Evolutionary conservation across 1,140 invertebrate genomes (phyloP).

Genomic region (Pollicipes pollicipes): DNA sequence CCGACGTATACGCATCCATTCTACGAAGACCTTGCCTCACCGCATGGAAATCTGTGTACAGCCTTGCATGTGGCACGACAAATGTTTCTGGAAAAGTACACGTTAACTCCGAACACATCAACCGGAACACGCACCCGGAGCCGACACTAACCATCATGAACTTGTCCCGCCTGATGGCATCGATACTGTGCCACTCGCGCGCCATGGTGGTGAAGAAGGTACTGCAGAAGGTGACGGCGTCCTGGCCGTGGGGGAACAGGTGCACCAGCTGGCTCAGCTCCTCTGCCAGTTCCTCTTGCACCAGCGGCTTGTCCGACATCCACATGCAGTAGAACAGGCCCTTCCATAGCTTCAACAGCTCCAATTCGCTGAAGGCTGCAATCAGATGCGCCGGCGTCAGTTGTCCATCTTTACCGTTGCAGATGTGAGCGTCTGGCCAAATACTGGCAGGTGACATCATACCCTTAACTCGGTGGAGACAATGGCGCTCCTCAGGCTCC

Average conservation of each 20-base stretch:
- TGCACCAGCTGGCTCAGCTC: slow-evolving; percentile 54
- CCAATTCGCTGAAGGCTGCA: slow-evolving; percentile 52
- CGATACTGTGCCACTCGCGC: slow-evolving; percentile 73
- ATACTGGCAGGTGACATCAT: too few species aligned
- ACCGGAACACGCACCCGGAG: too few species aligned
- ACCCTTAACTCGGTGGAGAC: too few species aligned
- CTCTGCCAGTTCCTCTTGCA: slow-evolving; percentile 69
- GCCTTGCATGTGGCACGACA: too few species aligned
- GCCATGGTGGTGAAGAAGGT: slow-evolving; percentile 56
- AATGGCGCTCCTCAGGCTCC: too few species aligned
- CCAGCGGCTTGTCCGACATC: slow-evolving; percentile 84
- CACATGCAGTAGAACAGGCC: slow-evolving; percentile 86
- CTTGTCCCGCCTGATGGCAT: slow-evolving; percentile 70
- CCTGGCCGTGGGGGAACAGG: slow-evolving; percentile 39
- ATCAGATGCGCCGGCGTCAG: slow-evolving; percentile 13
- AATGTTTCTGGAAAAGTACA: too few species aligned
- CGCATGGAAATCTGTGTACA: too few species aligned
- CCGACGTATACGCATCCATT: too few species aligned
- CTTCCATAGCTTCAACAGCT: slow-evolving; percentile 76
- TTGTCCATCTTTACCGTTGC: slow-evolving; percentile 3
- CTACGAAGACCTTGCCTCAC: too few species aligned
- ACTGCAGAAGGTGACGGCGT: slow-evolving; percentile 48
- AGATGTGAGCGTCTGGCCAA: neutral
- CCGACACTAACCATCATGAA: slow-evolving; percentile 54
- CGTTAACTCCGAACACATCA: too few species aligned